Evolutionary conservation across 2,888 invertebrate species (phyloP).

Genomic region (Caenorhabditis wallacei): DNA sequence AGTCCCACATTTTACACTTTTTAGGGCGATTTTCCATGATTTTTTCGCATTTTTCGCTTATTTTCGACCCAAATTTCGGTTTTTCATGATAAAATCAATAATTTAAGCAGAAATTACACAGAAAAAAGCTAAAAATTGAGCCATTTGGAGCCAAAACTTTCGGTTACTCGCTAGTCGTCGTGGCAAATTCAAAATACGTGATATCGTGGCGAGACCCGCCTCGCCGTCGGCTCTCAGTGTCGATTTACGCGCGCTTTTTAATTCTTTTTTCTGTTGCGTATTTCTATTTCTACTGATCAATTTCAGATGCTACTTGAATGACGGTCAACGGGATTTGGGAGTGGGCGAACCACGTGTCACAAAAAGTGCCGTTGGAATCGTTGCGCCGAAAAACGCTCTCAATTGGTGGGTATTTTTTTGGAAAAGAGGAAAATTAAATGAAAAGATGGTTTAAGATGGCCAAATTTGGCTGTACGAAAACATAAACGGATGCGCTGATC

Average conservation of each 20-base stretch:
- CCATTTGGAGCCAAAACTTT: conserved; percentile 34
- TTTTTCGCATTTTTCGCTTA: neutral
- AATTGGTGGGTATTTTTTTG: conserved; percentile 70
- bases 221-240: conserved; percentile 18
- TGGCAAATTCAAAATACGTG: conserved; percentile 60
- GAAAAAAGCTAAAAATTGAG: conserved; percentile 40
- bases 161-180: conserved; percentile 29
- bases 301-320: conserved; percentile 50
- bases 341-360: conserved; percentile 52
- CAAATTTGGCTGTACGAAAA: conserved; percentile 74
- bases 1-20: neutral
- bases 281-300: conserved; percentile 11
- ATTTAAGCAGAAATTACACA: neutral
- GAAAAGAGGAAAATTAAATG: neutral
- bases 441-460: conserved; percentile 63
- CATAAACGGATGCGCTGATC: conserved; percentile 50
- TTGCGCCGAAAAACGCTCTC: conserved; percentile 67
- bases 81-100: neutral
- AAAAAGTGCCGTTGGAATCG: conserved; percentile 45
- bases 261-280: conserved; percentile 20
- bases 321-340: conserved; percentile 71
- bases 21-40: neutral
- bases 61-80: neutral
- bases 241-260: conserved; percentile 44
- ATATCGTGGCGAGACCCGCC: conserved; percentile 62